These are phyloP conservation scores for Cheilosia soror DNA, from an alignment of 2,888 invertebrate genomes.

Conservation along the genomic window DNA sequence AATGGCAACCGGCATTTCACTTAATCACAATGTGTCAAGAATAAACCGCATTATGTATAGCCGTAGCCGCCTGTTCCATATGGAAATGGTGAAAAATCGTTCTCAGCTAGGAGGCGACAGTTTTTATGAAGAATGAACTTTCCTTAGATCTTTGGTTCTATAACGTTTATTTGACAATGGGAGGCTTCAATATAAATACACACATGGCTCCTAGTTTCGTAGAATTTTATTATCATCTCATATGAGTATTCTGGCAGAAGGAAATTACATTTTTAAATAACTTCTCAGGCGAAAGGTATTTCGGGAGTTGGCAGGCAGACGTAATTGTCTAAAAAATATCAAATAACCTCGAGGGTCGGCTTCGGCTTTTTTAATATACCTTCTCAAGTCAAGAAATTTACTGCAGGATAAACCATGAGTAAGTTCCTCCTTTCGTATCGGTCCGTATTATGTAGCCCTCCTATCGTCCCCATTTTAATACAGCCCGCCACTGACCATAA, in stretches of 20 bases:
- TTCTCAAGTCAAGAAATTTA: no score
- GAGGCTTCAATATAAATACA: constrained; percentile 33
- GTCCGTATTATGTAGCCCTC: no score
- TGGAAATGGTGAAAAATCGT: constrained; percentile 45
- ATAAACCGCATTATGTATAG: constrained; percentile 76
- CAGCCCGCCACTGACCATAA: no score
- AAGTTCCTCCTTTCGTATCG: no score
- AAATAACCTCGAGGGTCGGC: not conserved
- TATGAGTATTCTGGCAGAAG: constrained; percentile 2
- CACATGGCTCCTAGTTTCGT: constrained; percentile 23
- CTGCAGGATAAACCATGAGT: no score
- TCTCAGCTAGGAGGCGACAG: constrained; percentile 1
- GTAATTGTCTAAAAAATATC: not conserved
- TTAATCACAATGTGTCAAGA: constrained; percentile 76
- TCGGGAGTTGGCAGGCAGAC: not conserved
- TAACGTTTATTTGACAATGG: constrained; percentile 55
- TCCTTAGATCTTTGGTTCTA: constrained; percentile 50
- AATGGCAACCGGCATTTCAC: constrained; percentile 63
- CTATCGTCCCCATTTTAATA: no score
- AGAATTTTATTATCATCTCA: constrained; percentile 41
- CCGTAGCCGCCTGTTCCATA: constrained; percentile 42
- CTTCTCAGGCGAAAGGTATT: not conserved
- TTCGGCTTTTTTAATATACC: no score
- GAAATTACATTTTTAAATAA: constrained; percentile 24
- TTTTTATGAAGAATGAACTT: constrained; percentile 59